These are phyloP conservation scores for Rissa tridactyla DNA, from an alignment of 2,113 vertebrate genomes.

Conservation along the genomic window DNA sequence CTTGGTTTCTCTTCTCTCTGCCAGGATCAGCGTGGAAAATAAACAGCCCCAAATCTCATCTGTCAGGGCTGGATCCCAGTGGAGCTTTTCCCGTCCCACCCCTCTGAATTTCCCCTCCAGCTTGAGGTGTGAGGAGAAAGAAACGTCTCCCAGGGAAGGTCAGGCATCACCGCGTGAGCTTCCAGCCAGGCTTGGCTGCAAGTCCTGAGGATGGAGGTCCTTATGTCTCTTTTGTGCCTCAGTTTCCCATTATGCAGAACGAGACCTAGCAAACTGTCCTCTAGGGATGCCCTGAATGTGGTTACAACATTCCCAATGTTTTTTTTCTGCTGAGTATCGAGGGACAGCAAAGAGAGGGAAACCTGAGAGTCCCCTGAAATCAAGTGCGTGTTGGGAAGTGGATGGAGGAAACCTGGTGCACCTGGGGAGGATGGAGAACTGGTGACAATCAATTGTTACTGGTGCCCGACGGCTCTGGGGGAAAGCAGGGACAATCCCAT, in stretches of 20 bases:
- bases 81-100: background rate
- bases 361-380: background rate
- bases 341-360: background rate
- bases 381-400: accelerated
- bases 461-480: accelerated
- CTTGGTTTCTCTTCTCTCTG: background rate
- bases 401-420: background rate
- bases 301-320: accelerated
- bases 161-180: background rate
- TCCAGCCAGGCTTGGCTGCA: background rate
- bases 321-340: background rate
- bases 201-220: too few species aligned
- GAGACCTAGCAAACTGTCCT: background rate
- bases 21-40: background rate
- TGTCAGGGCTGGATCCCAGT: background rate
- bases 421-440: background rate
- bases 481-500: accelerated
- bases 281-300: background rate
- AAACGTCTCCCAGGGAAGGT: background rate
- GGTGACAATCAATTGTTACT: accelerated
- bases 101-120: background rate
- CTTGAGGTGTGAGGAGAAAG: background rate
- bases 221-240: background rate
- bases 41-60: background rate
- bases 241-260: background rate